Evolutionary conservation across 2,797 vertebrate genomes (phyloP), one percentile per base, ranked within the genome.

Genomic region (Crenuchus spilurus): DNA sequence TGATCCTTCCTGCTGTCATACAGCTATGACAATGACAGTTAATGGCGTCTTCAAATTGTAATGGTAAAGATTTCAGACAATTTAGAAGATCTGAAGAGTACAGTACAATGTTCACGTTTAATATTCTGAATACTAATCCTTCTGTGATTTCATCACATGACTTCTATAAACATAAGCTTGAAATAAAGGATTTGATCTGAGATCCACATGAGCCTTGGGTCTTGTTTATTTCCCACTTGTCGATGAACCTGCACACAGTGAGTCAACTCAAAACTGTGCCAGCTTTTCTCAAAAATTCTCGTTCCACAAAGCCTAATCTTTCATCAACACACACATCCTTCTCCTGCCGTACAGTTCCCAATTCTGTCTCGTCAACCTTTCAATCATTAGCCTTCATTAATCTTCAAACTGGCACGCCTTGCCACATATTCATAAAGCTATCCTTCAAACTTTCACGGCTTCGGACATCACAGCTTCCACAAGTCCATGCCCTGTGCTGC

Each of bases 271-370:
- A 10, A 14, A 30, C 3, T 7, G n/a, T 31, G 26, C 41, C 16
- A n/a, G 31, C 9, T 41, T 67, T 78, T 78, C 51, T 51, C 10
- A 49, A 74, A 74, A 70, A 70, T 65, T 74, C 71, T 22, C 42
- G 31, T 42, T 58, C 22, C 31, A 42, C 55, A 67, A 33, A 80
- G 20, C 69, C 37, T 5, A 16, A 55, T 31, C 14, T 58, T 54
- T 75, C 51, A 72, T 26, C 44, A 26, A 14, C 52, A 64, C 37
- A 69, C 51, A 70, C 51, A 61, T 35, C 30, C n/a, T 57, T 67
- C 57, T 46, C 18, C 72, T 74, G 28, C 22, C 11, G 26, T 16
- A 44, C 28, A n/a, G 18, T 35, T 30, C 48, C 37, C 48, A 5
- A 14, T 24, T 6, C 20, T 3, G 6, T 67, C 41, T 66, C 6